These are phyloP conservation scores for Sphaerophoria taeniata DNA, from an alignment of 2,888 invertebrate genomes.

Conservation along the genomic window DNA sequence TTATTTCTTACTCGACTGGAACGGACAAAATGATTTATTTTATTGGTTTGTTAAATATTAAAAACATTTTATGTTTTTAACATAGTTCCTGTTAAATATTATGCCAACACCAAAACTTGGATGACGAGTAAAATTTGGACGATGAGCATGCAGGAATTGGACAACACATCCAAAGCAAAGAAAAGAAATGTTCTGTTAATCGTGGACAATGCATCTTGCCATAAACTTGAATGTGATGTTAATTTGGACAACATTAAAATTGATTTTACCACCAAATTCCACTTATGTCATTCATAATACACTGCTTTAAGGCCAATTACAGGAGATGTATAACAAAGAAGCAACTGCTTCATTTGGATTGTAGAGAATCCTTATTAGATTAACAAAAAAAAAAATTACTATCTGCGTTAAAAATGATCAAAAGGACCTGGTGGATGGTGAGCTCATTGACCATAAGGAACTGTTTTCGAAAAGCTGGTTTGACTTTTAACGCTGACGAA, in stretches of 20 bases:
- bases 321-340: too few species aligned
- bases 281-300: too few species aligned
- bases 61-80: background rate
- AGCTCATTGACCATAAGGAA: too few species aligned
- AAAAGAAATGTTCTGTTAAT: constrained; percentile 61
- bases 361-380: constrained; percentile 27
- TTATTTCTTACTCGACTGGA: constrained; percentile 69
- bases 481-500: constrained; percentile 6
- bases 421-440: constrained; percentile 31
- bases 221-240: constrained; percentile 42
- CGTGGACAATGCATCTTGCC: constrained; percentile 62
- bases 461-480: constrained; percentile 22
- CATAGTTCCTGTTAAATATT: too few species aligned
- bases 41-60: constrained; percentile 48
- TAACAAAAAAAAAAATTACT: constrained; percentile 19
- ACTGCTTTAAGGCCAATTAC: too few species aligned
- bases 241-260: constrained; percentile 52
- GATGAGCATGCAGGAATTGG: constrained; percentile 44
- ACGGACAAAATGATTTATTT: constrained; percentile 65
- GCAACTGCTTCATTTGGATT: constrained; percentile 37
- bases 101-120: constrained; percentile 64
- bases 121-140: constrained; percentile 68
- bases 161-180: constrained; percentile 22
- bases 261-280: too few species aligned
- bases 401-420: constrained; percentile 20